A percentile compares a stretch with the other conserved stretches of the same genome.
These are phyloP conservation scores for Anarhynchus alexandrinus DNA, from an alignment of 2,113 vertebrate genomes.

Conservation along the genomic window DNA sequence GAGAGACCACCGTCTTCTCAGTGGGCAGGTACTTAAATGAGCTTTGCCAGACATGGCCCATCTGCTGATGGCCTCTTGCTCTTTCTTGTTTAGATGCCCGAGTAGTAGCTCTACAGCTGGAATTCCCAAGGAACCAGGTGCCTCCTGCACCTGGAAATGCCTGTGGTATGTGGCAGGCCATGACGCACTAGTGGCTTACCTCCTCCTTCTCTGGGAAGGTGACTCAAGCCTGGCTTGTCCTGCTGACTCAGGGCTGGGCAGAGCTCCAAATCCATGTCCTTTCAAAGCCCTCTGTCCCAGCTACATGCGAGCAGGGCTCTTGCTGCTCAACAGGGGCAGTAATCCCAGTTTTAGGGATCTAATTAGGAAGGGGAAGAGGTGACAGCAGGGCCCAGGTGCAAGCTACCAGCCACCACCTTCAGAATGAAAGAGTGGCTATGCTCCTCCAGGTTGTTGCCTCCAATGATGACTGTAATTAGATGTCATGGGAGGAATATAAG, in stretches of 20 bases:
- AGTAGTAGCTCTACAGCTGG: background rate
- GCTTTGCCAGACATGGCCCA: background rate
- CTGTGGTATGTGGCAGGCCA: background rate
- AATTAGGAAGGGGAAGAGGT: background rate
- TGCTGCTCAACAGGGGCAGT: background rate
- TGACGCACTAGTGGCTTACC: background rate
- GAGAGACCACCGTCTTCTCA: conserved; percentile 92
- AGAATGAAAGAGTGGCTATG: background rate
- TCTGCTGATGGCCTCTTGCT: background rate
- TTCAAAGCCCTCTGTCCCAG: background rate
- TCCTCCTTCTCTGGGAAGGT: background rate
- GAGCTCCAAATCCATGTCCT: background rate
- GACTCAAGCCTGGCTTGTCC: background rate
- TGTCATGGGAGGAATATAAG: background rate
- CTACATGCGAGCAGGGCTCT: fast-evolving
- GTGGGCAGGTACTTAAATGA: conserved; percentile 83
- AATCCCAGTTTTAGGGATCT: background rate
- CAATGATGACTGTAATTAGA: background rate
- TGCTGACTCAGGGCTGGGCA: conserved; percentile 5
- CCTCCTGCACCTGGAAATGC: background rate
- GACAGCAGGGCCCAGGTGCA: background rate
- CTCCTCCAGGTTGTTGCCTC: background rate
- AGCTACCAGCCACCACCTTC: background rate
- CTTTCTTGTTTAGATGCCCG: fast-evolving
- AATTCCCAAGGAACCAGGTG: background rate